Evolutionary conservation across 1,140 invertebrate genomes (phyloP), one percentile per base, ranked within the genome.

Genomic region (Drosophila arawakana): DNA sequence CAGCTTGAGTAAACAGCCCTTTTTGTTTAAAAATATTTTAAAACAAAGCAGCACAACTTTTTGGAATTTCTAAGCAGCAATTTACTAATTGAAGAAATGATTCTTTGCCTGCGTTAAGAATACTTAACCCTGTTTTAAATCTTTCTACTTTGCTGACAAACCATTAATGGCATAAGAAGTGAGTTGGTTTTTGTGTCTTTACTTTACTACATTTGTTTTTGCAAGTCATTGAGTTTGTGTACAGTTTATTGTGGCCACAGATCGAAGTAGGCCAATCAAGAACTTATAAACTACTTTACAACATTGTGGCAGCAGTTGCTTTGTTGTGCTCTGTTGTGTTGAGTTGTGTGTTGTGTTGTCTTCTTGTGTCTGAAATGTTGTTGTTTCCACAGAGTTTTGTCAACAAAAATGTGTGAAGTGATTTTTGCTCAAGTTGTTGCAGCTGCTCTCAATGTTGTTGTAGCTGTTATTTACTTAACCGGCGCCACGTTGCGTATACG

Each of bases 401-500:
- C 30, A 37, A 37, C 34, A 37, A 37, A 35, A 11, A 13, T 43
- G 41, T 30, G 3, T 30, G 25, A 30, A 30, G 41, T 7, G n/a
- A 21, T 8, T 47, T 57, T 39, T 18, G 37, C 54, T 41, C 54
- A 18, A 57, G 54, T 41, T 41, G 9, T 37, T 21, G 37, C 54
- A 21, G 37, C 34, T 54, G 47, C 46, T 25, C n/a, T 15, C 8
- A 9, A 7, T 47, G 15, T 25, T 34, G 41, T 63, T 47, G 30
- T 49, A 57, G 34, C 44, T 41, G 43, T 75, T 63, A 73, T 68
- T 73, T 73, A 73, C 62, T 69, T 61, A 61, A 39, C 47, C 49
- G 49, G 65, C 65, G 41, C 39, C 71, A 73, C 71, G 57, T 69
- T 57, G 71, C 71, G 71, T 73, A 73, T 73, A 69, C 71, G 71